Conservation (phyloP, 1,140 invertebrate genomes). For the Hylaeus volcanicus region DNA sequence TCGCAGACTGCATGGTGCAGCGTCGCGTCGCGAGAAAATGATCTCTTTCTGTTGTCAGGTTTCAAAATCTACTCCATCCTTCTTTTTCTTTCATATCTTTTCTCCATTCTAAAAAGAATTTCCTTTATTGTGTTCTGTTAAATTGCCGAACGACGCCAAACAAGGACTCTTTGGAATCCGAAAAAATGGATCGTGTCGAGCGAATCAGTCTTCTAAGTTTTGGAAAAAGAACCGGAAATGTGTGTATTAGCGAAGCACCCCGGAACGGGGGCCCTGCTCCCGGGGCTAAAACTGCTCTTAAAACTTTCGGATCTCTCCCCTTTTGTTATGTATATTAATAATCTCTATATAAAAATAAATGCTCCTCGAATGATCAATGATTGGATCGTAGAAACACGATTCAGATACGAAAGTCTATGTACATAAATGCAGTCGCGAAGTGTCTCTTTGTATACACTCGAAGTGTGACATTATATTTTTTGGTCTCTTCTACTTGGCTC, state of each 20-base stretch:
- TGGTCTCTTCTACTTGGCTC: conserved; percentile 9
- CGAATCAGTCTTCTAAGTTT: conserved; percentile 66
- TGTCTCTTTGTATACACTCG: conserved; percentile 19
- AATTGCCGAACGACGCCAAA: conserved; percentile 31
- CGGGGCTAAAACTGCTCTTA: conserved; percentile 36
- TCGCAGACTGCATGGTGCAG: conserved; percentile 7
- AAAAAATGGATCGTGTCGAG: conserved; percentile 49
- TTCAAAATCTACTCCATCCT: conserved; percentile 36
- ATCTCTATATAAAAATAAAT: conserved; percentile 73
- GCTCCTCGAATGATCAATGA: conserved; percentile 70
- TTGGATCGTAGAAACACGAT: conserved; percentile 70
- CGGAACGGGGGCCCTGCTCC: conserved; percentile 55
- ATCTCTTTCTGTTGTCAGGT: conserved; percentile 12
- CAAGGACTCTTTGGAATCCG: conserved; percentile 16
- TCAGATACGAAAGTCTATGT: conserved; percentile 55
- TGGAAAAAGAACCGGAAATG: conserved; percentile 58
- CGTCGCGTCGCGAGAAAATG: not conserved
- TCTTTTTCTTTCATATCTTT: conserved; percentile 18
- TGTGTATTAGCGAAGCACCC: conserved; percentile 22
- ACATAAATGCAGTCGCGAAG: conserved; percentile 32
- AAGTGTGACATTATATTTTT: not conserved
- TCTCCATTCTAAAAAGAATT: not conserved
- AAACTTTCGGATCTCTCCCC: conserved; percentile 39
- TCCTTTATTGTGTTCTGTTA: not conserved
- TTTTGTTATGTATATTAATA: conserved; percentile 30